These are phyloP conservation scores for Dinothrombium tinctorium DNA, from an alignment of 1,140 invertebrate species.

Conservation along the genomic window DNA sequence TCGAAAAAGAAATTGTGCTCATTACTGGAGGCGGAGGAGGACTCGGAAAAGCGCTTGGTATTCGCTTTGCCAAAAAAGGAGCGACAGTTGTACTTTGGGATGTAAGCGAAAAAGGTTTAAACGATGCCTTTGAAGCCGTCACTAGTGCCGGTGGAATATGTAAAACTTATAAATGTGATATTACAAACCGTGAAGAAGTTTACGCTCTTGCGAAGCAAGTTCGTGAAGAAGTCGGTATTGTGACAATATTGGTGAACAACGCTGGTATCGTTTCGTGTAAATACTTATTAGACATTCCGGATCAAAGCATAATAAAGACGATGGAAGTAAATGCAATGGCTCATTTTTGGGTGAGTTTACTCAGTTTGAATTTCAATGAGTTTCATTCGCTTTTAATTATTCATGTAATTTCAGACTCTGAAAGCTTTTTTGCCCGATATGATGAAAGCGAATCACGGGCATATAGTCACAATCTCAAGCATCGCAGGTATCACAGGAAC, in stretches of 20 bases:
- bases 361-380: no score
- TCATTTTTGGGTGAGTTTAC: slow-evolving; percentile 62
- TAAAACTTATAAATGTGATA: slow-evolving; percentile 28
- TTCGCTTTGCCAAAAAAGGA: slow-evolving; percentile 10
- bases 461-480: slow-evolving; percentile 56
- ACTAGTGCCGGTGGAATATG: slow-evolving; percentile 13
- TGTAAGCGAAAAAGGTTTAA: slow-evolving; percentile 22
- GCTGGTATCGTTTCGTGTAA: slow-evolving; percentile 65
- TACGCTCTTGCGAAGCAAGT: slow-evolving; percentile 11
- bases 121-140: slow-evolving; percentile 9
- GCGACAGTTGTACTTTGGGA: slow-evolving; percentile 26
- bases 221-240: slow-evolving; percentile 13
- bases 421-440: slow-evolving; percentile 55
- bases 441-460: slow-evolving; percentile 48
- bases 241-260: slow-evolving; percentile 30
- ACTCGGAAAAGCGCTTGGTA: slow-evolving; percentile 13
- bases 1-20: no score
- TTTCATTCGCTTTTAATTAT: no score
- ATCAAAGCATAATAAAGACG: slow-evolving; percentile 37
- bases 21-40: slow-evolving; percentile 16
- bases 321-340: slow-evolving; percentile 55
- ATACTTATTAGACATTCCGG: slow-evolving; percentile 34
- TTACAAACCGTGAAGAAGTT: slow-evolving; percentile 16
- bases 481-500: slow-evolving; percentile 49
- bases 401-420: no score